Base-by-base conservation (phyloP, 2,888 invertebrate genomes). In the Chaitophorus viminalis region DNA sequence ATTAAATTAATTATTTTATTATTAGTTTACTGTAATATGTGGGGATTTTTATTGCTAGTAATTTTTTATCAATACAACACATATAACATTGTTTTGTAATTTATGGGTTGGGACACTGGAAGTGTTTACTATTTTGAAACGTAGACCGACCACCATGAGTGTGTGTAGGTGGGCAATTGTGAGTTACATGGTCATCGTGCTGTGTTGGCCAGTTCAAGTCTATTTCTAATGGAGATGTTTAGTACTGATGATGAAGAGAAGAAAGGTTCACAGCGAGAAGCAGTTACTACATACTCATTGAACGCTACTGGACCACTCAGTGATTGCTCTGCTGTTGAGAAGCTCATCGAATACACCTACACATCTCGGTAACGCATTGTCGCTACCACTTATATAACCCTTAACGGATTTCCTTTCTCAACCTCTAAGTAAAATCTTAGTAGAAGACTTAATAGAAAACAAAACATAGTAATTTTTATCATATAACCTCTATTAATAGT, bases 271-370 rank as follows among this genome's bases (percentile, higher is more conserved):
- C 90, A 90, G 5, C 90, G 91, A 77, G 93, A 93, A 90, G 93
- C 92, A 90, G 91, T 92, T 81, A 91, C 93, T 83, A 93, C 93
- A 18, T 94, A 94, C 91, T 94, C 94, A 90, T 91, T 95, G 89
- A 94, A 94, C 91, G 94, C 94, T 29, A 88, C 86, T 79, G 86
- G 86, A 78, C 88, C 88, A 36, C 93, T 93, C 72, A 92, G 95
- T 89, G 94, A 95, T 90, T 93, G 93, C 90, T 93, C 93, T 77
- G 95, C 96, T 79, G 93, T 97, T 91, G 94, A 95, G 90, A 93
- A 94, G 89, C 93, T 97, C 76, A 94, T 97, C 78, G 95, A 96
- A 91, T 97, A 95, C 92, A 95, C 95, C 79, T 97, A 97, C 92
- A 96, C 96, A 29, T 94, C 95, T 52, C 94, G 94, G 92, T 93